Base-by-base conservation (phyloP, 1,140 invertebrate genomes). In the Patella vulgata region DNA sequence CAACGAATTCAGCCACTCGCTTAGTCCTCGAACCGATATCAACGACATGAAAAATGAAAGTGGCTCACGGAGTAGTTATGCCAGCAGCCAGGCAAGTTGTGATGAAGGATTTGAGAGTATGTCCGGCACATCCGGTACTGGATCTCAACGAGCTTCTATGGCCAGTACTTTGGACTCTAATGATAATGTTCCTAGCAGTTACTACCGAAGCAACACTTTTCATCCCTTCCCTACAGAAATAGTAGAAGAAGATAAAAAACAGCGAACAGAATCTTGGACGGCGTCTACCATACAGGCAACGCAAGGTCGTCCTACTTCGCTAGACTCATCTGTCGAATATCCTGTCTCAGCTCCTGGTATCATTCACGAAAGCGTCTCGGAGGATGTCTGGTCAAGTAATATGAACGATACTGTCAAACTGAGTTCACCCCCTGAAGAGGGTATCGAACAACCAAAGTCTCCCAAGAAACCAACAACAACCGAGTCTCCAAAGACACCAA, bases 81-180 rank as follows among this genome's bases (percentile, higher is more conserved):
- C 76, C 30, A 78, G 72, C 54, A 79, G 76, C 40, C 65, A 65
- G 39, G 64, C 69, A 30, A 78, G 75, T 59, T 73, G 70, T 51
- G 78, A 80, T 60, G 77, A 82, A 66, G 82, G 82, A 12, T 82
- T 84, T 63, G 82, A 84, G 54, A 81, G 74, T 19, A 78, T 77
- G 73, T 77, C 77, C 4, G 23, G 51, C 6, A 14, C 33, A 8
- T 77, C 77, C 4, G 78, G 78, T 25, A 80, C 79, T 8, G 71
- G 80, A 39, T 82, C 81, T 11, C 81, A 84, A 53, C 70, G 80
- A 40, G 82, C 80, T 0, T 84, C 82, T 8, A 70, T 82, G 54
- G 81, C 78, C 67, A 82, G 81, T 48, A 81, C 76, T 17, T 57
- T 80, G 31, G 82, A 83, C 44, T 76, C 77, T 1, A 80, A 82